Evolutionary conservation across 2,113 vertebrate species (phyloP).

Genomic region (human): DNA sequence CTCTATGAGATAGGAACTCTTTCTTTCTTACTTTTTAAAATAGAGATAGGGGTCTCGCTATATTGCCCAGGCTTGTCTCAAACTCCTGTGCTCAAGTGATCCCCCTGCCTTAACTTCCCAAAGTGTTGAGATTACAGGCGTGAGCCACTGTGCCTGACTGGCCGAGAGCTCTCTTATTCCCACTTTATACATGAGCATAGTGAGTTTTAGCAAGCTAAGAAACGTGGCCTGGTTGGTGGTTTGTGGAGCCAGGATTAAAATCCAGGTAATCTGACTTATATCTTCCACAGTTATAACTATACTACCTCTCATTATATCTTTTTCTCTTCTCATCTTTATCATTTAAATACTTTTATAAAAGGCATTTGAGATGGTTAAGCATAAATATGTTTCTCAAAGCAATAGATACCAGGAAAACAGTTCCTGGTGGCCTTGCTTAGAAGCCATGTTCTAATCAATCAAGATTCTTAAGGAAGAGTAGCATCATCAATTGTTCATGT

Average conservation of each 20-base stretch:
- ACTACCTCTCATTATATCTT: background rate
- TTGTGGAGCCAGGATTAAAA: slow-evolving; percentile 17
- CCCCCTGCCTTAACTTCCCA: too few relatives aligned
- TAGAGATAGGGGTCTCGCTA: too few relatives aligned
- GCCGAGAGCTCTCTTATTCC: background rate
- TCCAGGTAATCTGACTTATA: background rate
- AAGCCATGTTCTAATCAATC: background rate
- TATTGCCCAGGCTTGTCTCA: too few relatives aligned
- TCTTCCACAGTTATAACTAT: background rate
- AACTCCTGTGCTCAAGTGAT: too few relatives aligned
- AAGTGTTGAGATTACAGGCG: too few relatives aligned
- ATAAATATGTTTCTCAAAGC: background rate
- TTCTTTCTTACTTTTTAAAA: too few relatives aligned
- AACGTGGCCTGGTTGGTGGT: background rate
- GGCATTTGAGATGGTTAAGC: background rate
- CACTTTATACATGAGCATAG: background rate
- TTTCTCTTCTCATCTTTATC: background rate
- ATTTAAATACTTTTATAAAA: background rate
- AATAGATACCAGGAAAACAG: background rate
- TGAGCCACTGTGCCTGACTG: too few relatives aligned
- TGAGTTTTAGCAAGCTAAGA: background rate
- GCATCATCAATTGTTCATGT: background rate
- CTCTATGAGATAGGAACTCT: background rate
- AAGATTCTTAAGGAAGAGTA: background rate
- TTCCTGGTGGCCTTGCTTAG: background rate